Evolutionary conservation across 2,113 vertebrate genomes (phyloP).

Genomic region (Mesocricetus auratus): DNA sequence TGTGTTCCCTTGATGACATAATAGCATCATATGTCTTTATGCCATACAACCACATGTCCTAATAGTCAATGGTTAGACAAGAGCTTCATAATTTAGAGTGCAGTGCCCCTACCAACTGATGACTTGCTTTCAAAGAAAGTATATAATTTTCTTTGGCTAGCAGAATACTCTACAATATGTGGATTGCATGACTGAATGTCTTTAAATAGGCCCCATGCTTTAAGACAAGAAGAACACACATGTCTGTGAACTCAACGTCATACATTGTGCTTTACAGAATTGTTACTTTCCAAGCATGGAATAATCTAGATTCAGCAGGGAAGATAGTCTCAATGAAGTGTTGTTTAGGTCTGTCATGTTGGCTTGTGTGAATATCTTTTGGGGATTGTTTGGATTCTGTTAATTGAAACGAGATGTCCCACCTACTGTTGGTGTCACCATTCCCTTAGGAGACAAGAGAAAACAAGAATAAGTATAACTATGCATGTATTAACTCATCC

Average conservation of each 20-base stretch:
- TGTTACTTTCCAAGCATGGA: neutral
- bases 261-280: neutral
- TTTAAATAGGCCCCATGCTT: neutral
- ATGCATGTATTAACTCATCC: neutral
- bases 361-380: neutral
- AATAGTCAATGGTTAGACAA: too few species aligned
- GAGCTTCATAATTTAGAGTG: too few species aligned
- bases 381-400: too few species aligned
- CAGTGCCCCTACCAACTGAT: neutral
- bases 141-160: neutral
- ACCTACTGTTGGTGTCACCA: neutral
- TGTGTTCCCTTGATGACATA: too few species aligned
- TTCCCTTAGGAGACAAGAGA: neutral
- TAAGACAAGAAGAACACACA: neutral
- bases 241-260: neutral
- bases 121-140: neutral
- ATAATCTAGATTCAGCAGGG: neutral
- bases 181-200: neutral
- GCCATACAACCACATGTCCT: fast-evolving
- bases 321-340: neutral
- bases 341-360: neutral
- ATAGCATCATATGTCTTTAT: too few species aligned
- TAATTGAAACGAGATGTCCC: neutral
- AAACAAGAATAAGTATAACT: neutral
- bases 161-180: too few species aligned